These are phyloP conservation scores for Lamellibrachia satsuma DNA, from an alignment of 2,888 invertebrate genomes.

Conservation along the genomic window DNA sequence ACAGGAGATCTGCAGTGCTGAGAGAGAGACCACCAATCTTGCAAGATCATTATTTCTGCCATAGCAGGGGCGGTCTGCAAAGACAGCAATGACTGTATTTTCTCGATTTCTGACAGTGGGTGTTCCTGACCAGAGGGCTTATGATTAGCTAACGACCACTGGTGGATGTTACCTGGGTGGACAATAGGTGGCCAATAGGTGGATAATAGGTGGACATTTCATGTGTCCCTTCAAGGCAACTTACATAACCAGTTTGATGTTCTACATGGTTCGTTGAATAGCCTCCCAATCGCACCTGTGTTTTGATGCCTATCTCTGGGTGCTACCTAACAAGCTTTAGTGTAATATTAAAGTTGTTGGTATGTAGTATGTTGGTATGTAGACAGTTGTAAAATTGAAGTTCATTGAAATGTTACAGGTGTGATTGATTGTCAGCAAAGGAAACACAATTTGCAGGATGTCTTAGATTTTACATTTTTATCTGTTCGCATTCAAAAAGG, in stretches of 20 bases:
- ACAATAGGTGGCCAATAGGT: not conserved
- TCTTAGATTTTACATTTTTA: not conserved
- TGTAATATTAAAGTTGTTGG: not conserved
- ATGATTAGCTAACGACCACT: not conserved
- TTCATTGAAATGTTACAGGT: not conserved
- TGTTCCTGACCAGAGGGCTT: not conserved
- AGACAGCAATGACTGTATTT: not conserved
- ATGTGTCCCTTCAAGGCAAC: not conserved
- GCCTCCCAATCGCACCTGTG: not conserved
- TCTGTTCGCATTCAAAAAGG: not conserved
- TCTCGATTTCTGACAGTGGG: not conserved
- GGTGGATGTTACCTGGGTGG: not conserved
- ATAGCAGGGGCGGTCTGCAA: not conserved
- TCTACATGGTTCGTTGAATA: not conserved
- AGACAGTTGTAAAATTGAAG: not conserved
- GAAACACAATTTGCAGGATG: not conserved
- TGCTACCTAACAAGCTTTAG: not conserved
- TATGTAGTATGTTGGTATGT: not conserved
- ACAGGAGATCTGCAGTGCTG: not conserved
- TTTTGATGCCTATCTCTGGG: not conserved
- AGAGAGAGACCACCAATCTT: conserved; percentile 1
- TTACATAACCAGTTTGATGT: not conserved
- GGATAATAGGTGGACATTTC: not conserved
- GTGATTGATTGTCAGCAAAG: not conserved
- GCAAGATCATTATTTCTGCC: not conserved